Evolutionary conservation across 2,888 invertebrate species (phyloP), one percentile per base, ranked within the genome.

Genomic region (Trimorus sp.): DNA sequence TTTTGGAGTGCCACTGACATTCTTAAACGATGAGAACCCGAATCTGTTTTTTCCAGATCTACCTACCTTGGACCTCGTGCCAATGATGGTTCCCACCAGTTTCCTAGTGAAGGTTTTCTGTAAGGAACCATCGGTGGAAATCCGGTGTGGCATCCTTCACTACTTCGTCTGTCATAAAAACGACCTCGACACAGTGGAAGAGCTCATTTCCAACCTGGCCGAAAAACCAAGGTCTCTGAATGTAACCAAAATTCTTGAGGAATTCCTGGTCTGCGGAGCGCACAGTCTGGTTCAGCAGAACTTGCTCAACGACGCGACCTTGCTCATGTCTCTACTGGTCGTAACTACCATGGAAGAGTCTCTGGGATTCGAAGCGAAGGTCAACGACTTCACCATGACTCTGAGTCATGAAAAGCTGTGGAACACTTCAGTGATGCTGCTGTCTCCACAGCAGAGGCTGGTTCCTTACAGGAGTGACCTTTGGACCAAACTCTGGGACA

Each of bases 401-500:
- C 92, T 96, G 83, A 95, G 95, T 8, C 95, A 95, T 86, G 96
- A 96, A 92, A 94, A 94, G 84, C 92, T 97, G 65, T 96, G 96
- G 95, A 96, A 96, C 89, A 96, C 96, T 11, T 94, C 95, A 36
- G 96, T 96, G 92, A 97, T 97, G 94, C 93, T 97, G 62, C 92
- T 97, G 68, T 96, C 97, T 3, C 97, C 97, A 0, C 95, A 96
- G 74, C 97, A 97, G 91, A 93, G 97, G 82, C 94, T 97, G 59
- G 94, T 95, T n/a, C 96, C 96, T 75, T 97, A 96, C 91, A 93
- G 95, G 65, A 94, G 95, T 83, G 97, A 97, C 91, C 94, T 96
- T 87, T 97, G 97, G 97, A 96, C 96, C 51, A 94, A 95, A 82
- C 92, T 97, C 85, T 97, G 96, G 96, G 95, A 95, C 85, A 94